These are phyloP conservation scores for Varroa destructor DNA, from an alignment of 1,140 invertebrate genomes.

Conservation along the genomic window DNA sequence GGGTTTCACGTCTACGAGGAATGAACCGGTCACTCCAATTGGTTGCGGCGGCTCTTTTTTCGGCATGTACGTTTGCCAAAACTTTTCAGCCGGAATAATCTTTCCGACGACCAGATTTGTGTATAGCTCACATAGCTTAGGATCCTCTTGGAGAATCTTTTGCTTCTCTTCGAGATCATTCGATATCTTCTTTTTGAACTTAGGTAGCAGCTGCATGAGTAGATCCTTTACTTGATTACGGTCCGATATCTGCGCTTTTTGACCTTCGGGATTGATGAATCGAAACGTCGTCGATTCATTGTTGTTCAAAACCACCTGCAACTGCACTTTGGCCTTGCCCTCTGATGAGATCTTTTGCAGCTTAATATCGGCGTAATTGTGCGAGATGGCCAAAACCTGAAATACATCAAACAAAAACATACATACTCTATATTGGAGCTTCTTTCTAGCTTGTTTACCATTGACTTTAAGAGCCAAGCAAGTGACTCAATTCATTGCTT, in stretches of 20 bases:
- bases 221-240: conserved; percentile 85
- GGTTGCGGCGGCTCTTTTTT: conserved; percentile 34
- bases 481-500: too few species aligned
- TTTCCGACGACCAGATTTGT: conserved; percentile 80
- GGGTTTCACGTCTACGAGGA: conserved; percentile 75
- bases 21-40: conserved; percentile 37
- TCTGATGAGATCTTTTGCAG: conserved; percentile 96
- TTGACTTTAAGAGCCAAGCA: too few species aligned
- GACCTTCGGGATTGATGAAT: conserved; percentile 72
- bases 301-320: conserved; percentile 92
- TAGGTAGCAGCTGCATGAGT: conserved; percentile 77
- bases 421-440: too few species aligned
- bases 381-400: conserved; percentile 63
- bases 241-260: conserved; percentile 70
- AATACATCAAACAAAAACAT: not conserved
- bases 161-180: conserved; percentile 56
- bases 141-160: conserved; percentile 46
- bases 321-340: conserved; percentile 91
- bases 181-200: conserved; percentile 84
- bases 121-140: conserved; percentile 46
- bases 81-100: conserved; percentile 85
- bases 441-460: too few species aligned
- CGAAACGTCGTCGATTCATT: conserved; percentile 90
- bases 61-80: conserved; percentile 52
- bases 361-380: conserved; percentile 91